These are phyloP conservation scores for Patella depressa DNA, from an alignment of 2,888 invertebrate genomes.

Conservation along the genomic window DNA sequence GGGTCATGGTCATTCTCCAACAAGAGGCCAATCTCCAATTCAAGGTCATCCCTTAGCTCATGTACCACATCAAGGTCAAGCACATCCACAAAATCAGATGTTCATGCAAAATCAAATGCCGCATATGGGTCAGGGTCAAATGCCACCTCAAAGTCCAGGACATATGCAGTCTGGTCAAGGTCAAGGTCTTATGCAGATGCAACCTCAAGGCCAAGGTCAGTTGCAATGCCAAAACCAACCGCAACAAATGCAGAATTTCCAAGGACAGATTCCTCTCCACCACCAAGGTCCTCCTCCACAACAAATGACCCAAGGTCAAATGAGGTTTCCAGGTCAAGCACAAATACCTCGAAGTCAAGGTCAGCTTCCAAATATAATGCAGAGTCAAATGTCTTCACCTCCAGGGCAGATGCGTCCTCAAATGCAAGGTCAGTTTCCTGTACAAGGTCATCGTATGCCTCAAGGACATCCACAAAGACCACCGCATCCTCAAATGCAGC, in stretches of 20 bases:
- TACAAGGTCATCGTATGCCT: neutral
- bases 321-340: slow-evolving; percentile 1
- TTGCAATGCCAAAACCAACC: neutral
- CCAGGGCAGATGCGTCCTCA: slow-evolving; percentile 15
- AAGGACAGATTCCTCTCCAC: neutral
- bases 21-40: slow-evolving; percentile 2
- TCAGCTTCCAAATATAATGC: neutral
- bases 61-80: neutral
- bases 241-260: too few species aligned
- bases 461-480: neutral
- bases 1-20: slow-evolving; percentile 12
- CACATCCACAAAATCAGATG: slow-evolving; percentile 4
- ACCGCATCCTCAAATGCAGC: neutral
- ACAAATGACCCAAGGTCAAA: neutral
- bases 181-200: neutral
- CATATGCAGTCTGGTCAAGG: neutral
- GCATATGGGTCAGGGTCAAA: neutral
- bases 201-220: neutral
- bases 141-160: neutral
- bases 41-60: slow-evolving; percentile 10
- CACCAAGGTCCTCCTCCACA: slow-evolving; percentile 5
- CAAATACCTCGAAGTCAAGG: neutral
- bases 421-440: slow-evolving; percentile 2
- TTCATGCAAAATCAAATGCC: neutral
- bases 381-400: neutral